Conservation (phyloP, 1,140 invertebrate species). For the Bombus polaris region DNA sequence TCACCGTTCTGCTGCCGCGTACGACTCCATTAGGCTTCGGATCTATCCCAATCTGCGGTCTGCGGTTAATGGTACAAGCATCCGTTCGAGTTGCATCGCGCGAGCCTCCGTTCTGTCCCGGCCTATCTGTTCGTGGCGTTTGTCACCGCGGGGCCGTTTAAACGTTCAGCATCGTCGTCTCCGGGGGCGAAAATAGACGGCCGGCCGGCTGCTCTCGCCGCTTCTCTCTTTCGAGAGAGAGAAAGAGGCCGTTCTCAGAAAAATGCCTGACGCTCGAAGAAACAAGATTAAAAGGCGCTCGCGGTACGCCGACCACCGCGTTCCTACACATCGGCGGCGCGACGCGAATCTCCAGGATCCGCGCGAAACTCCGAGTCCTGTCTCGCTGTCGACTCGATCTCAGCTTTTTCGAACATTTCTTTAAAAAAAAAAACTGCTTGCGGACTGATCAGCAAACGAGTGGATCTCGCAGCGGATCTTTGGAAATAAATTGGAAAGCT, state of each 20-base stretch:
- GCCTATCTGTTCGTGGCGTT: conserved; percentile 45
- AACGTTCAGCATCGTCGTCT: conserved; percentile 58
- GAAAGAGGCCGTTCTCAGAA: conserved; percentile 67
- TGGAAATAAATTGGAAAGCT: too few relatives aligned
- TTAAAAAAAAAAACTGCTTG: rapidly evolving
- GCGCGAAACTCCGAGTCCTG: neutral
- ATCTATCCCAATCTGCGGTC: conserved; percentile 65
- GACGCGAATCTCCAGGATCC: neutral
- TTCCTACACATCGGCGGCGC: neutral
- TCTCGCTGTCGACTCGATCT: too few relatives aligned
- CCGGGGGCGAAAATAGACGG: conserved; percentile 68
- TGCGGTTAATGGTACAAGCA: conserved; percentile 63
- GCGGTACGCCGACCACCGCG: neutral
- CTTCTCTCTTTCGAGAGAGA: neutral
- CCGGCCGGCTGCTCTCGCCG: conserved; percentile 35
- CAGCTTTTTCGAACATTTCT: too few relatives aligned
- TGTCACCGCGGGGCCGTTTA: conserved; percentile 64
- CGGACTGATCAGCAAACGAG: too few relatives aligned
- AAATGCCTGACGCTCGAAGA: conserved; percentile 67
- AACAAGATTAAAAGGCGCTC: conserved; percentile 65
- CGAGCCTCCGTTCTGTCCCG: conserved; percentile 39
- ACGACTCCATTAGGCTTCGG: conserved; percentile 61
- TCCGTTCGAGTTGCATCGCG: conserved; percentile 48
- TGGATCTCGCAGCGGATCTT: too few relatives aligned
- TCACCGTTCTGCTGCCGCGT: neutral